Conservation (phyloP, 2,888 invertebrate species). For the Scaeva pyrastri region DNA sequence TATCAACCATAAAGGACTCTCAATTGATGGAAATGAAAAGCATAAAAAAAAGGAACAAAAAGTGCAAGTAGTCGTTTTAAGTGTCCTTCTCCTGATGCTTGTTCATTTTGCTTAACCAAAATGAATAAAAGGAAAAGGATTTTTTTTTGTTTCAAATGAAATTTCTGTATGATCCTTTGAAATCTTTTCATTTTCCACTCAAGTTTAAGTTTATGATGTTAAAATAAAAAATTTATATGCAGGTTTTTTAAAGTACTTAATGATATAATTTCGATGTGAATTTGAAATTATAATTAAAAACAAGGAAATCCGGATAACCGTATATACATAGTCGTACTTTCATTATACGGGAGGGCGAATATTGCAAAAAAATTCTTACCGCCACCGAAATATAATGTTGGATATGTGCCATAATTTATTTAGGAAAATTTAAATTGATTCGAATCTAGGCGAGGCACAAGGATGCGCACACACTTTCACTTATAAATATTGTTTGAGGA, state of each 20-base stretch:
- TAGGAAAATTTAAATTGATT: background rate
- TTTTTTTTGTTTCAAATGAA: background rate
- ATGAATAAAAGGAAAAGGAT: constrained; percentile 14
- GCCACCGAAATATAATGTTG: constrained; percentile 30
- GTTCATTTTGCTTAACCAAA: constrained; percentile 25
- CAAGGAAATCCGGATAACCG: constrained; percentile 12
- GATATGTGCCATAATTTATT: constrained; percentile 30
- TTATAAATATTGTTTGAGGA: constrained; percentile 9
- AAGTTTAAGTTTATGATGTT: background rate
- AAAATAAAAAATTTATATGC: background rate
- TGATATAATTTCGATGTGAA: background rate
- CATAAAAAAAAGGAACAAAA: constrained; percentile 2
- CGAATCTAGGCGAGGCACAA: background rate
- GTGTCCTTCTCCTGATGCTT: background rate
- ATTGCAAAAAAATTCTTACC: constrained; percentile 10
- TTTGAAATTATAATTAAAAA: background rate
- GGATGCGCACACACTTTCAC: constrained; percentile 29
- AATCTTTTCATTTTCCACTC: background rate
- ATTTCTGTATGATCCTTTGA: background rate
- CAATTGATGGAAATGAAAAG: background rate
- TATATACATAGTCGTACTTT: too few relatives aligned
- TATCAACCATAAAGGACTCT: constrained; percentile 19
- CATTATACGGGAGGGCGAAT: background rate
- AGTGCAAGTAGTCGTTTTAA: background rate
- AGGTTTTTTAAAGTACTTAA: constrained; percentile 10